These are phyloP conservation scores for Cynopterus brachyotis DNA, from an alignment of 2,113 vertebrate genomes.

Conservation along the genomic window DNA sequence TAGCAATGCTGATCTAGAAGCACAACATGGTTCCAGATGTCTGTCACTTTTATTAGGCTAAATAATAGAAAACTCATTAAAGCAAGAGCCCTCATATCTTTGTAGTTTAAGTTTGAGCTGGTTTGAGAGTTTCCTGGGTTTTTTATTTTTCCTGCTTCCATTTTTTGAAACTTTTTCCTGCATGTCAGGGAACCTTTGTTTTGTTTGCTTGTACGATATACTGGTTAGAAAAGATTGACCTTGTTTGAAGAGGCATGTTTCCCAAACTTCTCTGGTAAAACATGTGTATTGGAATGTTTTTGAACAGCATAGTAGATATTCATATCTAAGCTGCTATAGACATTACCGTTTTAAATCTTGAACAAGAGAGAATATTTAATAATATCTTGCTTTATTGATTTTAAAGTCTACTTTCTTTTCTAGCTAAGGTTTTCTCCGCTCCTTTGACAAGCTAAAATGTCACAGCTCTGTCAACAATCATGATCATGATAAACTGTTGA, in stretches of 20 bases:
- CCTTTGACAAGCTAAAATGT: constrained; percentile 74
- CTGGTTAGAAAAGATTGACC: constrained; percentile 1
- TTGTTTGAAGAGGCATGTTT: constrained; percentile 18
- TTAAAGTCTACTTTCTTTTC: constrained; percentile 56
- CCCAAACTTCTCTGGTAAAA: background rate
- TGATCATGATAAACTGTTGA: constrained; percentile 80
- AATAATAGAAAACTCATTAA: background rate
- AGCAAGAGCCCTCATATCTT: background rate
- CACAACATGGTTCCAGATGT: background rate
- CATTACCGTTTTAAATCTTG: constrained; percentile 23
- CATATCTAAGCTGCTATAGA: background rate
- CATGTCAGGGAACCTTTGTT: constrained; percentile 10
- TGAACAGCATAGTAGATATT: background rate
- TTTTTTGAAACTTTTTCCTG: background rate
- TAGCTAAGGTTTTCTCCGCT: background rate
- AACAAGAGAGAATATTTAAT: constrained; percentile 1
- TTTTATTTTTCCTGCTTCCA: background rate
- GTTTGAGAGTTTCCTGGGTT: constrained; percentile 20
- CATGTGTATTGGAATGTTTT: background rate
- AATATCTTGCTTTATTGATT: constrained; percentile 38
- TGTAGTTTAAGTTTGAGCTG: constrained; percentile 10
- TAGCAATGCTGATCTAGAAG: background rate
- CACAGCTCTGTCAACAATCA: constrained; percentile 76
- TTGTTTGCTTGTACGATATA: background rate
- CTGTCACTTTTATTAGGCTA: constrained; percentile 33